Evolutionary conservation across 2,888 invertebrate genomes (phyloP).

Genomic region (Orthosia cruda): DNA sequence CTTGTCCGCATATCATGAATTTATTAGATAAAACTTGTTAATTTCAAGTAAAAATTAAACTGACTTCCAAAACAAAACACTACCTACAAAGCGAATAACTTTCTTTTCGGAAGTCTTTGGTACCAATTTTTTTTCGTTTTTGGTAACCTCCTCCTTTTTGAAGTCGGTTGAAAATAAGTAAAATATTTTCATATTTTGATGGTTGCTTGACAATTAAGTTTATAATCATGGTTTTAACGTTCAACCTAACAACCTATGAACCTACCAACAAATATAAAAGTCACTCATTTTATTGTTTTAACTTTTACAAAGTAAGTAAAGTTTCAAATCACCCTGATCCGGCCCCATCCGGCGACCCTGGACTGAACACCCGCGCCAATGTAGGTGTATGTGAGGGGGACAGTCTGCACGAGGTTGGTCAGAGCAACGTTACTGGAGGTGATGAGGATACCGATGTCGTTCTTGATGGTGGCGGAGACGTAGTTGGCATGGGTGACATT

Average conservation of each 20-base stretch:
- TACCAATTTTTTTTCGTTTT: no score
- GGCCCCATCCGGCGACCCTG: slow-evolving; percentile 83
- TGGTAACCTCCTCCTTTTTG: no score
- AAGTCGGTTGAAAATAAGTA: not conserved
- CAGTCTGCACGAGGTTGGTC: slow-evolving; percentile 52
- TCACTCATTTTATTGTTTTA: not conserved
- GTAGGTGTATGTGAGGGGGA: slow-evolving; percentile 67
- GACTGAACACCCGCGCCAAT: slow-evolving; percentile 66
- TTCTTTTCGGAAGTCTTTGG: no score
- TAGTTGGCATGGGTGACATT: slow-evolving; percentile 83
- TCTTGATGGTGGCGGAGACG: slow-evolving; percentile 77
- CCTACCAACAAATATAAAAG: not conserved
- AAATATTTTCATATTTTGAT: not conserved
- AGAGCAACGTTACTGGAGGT: slow-evolving; percentile 65
- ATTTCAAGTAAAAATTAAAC: no score
- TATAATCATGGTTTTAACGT: not conserved
- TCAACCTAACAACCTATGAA: not conserved
- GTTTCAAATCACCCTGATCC: slow-evolving; percentile 74
- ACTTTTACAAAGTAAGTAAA: not conserved
- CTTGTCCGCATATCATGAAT: no score
- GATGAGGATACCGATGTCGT: slow-evolving; percentile 81
- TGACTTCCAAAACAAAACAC: no score
- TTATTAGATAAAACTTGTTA: no score
- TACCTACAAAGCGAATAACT: no score
- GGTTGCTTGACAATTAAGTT: not conserved